Evolutionary conservation across 2,113 vertebrate genomes (phyloP).

Genomic region (Sitta europaea): DNA sequence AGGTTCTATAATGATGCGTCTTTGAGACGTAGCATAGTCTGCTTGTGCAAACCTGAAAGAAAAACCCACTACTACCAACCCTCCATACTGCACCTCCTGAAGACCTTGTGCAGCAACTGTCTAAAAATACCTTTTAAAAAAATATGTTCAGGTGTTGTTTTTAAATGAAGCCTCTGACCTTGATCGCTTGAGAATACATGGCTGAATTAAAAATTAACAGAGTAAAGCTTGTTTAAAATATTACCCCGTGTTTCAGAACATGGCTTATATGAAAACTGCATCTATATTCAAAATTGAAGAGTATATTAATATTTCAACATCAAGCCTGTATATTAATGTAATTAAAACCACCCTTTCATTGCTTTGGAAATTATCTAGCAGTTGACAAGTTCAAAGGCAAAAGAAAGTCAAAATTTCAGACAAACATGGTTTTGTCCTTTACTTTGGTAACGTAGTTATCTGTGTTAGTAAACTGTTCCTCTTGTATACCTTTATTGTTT

Average conservation of each 20-base stretch:
- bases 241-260: not conserved
- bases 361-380: not conserved
- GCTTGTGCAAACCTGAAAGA: not conserved
- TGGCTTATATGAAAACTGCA: not conserved
- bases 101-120: not conserved
- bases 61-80: not conserved
- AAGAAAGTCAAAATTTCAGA: slow-evolving; percentile 10
- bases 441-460: not conserved
- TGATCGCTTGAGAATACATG: not conserved
- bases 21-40: not conserved
- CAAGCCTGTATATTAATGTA: not conserved
- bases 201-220: slow-evolving; percentile 5
- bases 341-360: not conserved
- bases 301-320: not conserved
- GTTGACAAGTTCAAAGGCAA: not conserved
- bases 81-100: not conserved
- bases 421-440: not conserved
- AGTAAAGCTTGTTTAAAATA: not conserved
- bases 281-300: not conserved
- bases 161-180: not conserved
- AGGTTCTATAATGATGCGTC: not conserved
- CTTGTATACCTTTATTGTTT: not conserved
- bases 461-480: not conserved
- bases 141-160: not conserved
- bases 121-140: not conserved